These are phyloP conservation scores for Argyra leucocephala DNA, from an alignment of 2,888 invertebrate species.

Conservation along the genomic window DNA sequence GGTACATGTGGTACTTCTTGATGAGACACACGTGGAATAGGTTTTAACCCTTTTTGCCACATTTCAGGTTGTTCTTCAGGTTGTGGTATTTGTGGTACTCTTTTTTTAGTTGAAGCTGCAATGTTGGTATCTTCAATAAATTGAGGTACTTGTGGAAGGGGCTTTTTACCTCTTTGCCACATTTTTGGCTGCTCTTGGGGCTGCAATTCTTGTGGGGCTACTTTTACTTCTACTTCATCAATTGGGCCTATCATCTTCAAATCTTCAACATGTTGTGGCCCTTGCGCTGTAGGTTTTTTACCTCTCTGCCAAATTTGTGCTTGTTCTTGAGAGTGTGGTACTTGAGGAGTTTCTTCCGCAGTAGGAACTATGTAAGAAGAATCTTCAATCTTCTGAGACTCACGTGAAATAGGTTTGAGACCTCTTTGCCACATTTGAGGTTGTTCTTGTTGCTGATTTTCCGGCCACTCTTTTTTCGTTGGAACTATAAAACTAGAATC, in stretches of 20 bases:
- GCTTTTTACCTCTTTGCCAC: slow-evolving; percentile 40
- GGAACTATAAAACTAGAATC: slow-evolving; percentile 27
- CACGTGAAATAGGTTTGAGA: slow-evolving; percentile 24
- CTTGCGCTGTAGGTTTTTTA: slow-evolving; percentile 22
- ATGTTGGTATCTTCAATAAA: slow-evolving; percentile 11
- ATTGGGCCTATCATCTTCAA: background rate
- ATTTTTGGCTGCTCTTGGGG: slow-evolving; percentile 31
- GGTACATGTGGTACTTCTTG: slow-evolving; percentile 21
- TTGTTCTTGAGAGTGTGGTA: background rate
- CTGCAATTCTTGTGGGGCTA: background rate
- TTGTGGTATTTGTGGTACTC: slow-evolving; percentile 15
- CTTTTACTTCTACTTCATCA: background rate
- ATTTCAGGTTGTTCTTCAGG: slow-evolving; percentile 12
- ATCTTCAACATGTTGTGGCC: slow-evolving; percentile 1
- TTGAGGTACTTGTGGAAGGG: slow-evolving; percentile 25
- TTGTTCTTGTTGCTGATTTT: slow-evolving; percentile 24
- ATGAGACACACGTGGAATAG: slow-evolving; percentile 30
- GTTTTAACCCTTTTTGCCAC: slow-evolving; percentile 28
- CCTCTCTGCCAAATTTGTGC: slow-evolving; percentile 25
- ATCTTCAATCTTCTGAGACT: slow-evolving; percentile 7
- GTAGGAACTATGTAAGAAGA: background rate
- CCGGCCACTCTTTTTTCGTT: slow-evolving; percentile 31
- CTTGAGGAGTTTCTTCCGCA: background rate
- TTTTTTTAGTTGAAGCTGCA: slow-evolving; percentile 26
- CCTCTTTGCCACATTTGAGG: slow-evolving; percentile 39